Conservation (phyloP, 2,113 vertebrate species). For the Xenus cinereus region DNA sequence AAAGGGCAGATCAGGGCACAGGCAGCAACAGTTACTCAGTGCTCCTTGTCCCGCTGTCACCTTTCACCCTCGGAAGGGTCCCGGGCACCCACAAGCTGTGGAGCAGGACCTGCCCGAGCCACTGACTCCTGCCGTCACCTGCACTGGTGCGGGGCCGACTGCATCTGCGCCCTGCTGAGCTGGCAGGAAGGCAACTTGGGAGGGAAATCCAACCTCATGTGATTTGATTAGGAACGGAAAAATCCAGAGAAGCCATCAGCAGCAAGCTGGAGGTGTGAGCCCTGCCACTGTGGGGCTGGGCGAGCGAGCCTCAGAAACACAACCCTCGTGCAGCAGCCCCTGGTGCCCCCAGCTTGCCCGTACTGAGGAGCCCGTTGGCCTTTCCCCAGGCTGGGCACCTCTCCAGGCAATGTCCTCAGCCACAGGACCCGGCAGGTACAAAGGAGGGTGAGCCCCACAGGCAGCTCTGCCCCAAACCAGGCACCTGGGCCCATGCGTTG, state of each 20-base stretch:
- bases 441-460: not conserved
- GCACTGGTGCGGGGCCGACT: not conserved
- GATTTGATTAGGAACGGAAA: not conserved
- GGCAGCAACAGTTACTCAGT: not conserved
- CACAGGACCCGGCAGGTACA: not conserved
- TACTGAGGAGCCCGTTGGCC: not conserved
- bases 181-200: not conserved
- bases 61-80: not conserved
- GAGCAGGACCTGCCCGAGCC: not conserved
- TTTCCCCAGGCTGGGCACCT: not conserved
- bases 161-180: not conserved
- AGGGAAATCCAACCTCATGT: not conserved
- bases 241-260: not conserved
- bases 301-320: not conserved
- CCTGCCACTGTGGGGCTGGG: not conserved
- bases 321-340: fast-evolving
- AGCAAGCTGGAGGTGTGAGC: not conserved
- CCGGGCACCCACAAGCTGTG: fast-evolving
- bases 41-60: not conserved
- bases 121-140: not conserved
- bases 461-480: not conserved
- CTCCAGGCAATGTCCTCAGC: not conserved
- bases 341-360: fast-evolving
- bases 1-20: not conserved
- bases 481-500: fast-evolving